Conservation (phyloP, 2,888 invertebrate genomes). For the Limnephilus rhombicus region DNA sequence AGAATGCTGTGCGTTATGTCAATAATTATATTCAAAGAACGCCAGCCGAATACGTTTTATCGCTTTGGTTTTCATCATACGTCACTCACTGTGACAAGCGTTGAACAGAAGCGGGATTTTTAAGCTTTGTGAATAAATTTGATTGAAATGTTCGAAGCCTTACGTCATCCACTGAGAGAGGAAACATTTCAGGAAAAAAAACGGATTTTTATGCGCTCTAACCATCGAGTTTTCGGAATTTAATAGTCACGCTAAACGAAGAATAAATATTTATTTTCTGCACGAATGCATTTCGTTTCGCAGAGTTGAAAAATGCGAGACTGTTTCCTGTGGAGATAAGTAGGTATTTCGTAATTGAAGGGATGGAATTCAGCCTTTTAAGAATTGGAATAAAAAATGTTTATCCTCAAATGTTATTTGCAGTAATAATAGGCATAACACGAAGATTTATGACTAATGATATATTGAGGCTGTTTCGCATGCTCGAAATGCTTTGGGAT, state of each 20-base stretch:
- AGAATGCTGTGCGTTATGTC: neutral
- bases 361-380: neutral
- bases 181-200: conserved; percentile 3
- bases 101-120: neutral
- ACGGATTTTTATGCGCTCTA: neutral
- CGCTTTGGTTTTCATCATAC: conserved; percentile 13
- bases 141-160: conserved; percentile 29
- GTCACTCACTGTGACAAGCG: conserved; percentile 30
- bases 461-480: neutral
- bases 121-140: conserved; percentile 25
- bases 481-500: neutral
- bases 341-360: neutral
- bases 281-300: conserved; percentile 27
- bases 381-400: neutral
- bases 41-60: conserved; percentile 1
- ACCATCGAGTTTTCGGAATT: neutral
- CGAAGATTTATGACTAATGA: conserved; percentile 6
- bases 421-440: neutral
- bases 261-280: conserved; percentile 40
- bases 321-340: neutral
- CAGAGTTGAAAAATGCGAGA: conserved; percentile 22
- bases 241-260: conserved; percentile 8
- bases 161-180: conserved; percentile 8
- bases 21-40: conserved; percentile 35
- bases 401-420: neutral